These are phyloP conservation scores for Diarsia brunnea DNA, from an alignment of 2,888 invertebrate species.

Conservation along the genomic window DNA sequence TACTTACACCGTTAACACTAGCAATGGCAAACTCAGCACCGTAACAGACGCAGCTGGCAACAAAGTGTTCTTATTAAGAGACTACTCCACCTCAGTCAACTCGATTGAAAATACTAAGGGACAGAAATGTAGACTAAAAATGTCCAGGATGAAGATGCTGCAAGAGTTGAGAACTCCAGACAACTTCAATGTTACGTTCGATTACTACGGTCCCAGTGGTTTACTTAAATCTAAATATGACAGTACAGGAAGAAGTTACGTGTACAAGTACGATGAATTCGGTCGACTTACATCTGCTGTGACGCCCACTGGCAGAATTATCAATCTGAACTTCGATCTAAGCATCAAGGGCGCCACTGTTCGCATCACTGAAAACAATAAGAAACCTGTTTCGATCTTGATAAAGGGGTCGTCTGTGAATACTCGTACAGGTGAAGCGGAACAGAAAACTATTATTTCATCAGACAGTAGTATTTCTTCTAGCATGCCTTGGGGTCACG, in stretches of 20 bases:
- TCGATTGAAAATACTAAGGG: slow-evolving; percentile 98
- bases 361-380: slow-evolving; percentile 95
- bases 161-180: slow-evolving; percentile 97
- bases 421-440: slow-evolving; percentile 95
- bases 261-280: slow-evolving; percentile 98
- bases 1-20: slow-evolving; percentile 98
- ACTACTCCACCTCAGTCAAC: slow-evolving; percentile 97
- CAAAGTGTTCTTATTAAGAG: slow-evolving; percentile 95
- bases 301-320: slow-evolving; percentile 98
- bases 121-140: slow-evolving; percentile 96
- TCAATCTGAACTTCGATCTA: slow-evolving; percentile 96
- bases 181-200: slow-evolving; percentile 98
- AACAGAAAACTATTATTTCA: slow-evolving; percentile 94
- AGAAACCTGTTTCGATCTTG: slow-evolving; percentile 95
- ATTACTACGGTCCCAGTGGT: slow-evolving; percentile 97
- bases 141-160: slow-evolving; percentile 98
- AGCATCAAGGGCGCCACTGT: slow-evolving; percentile 97
- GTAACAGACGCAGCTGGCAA: slow-evolving; percentile 98
- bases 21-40: slow-evolving; percentile 97
- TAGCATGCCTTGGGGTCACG: slow-evolving; percentile 96
- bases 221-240: slow-evolving; percentile 97
- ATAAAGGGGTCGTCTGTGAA: slow-evolving; percentile 97
- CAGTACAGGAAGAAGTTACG: slow-evolving; percentile 97
- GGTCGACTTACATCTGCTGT: slow-evolving; percentile 97
- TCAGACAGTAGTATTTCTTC: slow-evolving; percentile 96